phyloP scores from a whole-genome alignment of 35 echinoderm and acorn worm genomes.

The Chiridota heheva region DNA sequence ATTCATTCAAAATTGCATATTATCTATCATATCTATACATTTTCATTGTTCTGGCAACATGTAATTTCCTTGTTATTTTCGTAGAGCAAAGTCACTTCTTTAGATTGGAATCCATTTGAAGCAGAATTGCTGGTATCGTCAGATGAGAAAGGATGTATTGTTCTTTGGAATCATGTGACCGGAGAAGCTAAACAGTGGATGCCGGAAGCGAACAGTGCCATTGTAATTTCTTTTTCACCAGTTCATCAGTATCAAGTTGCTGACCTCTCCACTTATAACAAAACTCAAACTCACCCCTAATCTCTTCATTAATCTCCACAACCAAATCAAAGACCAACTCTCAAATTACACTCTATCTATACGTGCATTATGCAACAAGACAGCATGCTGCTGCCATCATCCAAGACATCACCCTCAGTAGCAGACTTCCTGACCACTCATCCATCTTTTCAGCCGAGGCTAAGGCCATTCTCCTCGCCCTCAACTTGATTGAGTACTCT shows the following conservation, averaged over 20 bases:
- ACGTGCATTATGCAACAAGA: neutral
- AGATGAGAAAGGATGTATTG: conserved; percentile 84
- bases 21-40: neutral
- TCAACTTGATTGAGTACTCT: too few relatives aligned
- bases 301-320: neutral
- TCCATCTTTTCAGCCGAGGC: too few relatives aligned
- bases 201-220: conserved; percentile 63
- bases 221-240: conserved; percentile 52
- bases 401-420: too few relatives aligned
- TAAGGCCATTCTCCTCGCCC: too few relatives aligned
- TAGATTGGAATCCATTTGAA: conserved; percentile 62
- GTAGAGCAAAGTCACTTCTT: conserved; percentile 72
- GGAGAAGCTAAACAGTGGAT: conserved; percentile 48
- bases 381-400: too few relatives aligned
- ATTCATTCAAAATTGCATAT: neutral
- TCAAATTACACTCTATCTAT: neutral
- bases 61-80: neutral
- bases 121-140: conserved; percentile 62
- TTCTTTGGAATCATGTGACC: conserved; percentile 68
- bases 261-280: conserved; percentile 79
- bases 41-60: neutral
- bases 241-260: conserved; percentile 43
- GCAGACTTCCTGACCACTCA: too few relatives aligned
- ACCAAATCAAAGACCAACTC: neutral
- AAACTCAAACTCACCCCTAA: neutral